A percentile compares a stretch with the other conserved stretches of the same genome.
Conservation (phyloP, 30 jellyfish, hydroid and myxozoan species). For the Aurelia sp. region DNA sequence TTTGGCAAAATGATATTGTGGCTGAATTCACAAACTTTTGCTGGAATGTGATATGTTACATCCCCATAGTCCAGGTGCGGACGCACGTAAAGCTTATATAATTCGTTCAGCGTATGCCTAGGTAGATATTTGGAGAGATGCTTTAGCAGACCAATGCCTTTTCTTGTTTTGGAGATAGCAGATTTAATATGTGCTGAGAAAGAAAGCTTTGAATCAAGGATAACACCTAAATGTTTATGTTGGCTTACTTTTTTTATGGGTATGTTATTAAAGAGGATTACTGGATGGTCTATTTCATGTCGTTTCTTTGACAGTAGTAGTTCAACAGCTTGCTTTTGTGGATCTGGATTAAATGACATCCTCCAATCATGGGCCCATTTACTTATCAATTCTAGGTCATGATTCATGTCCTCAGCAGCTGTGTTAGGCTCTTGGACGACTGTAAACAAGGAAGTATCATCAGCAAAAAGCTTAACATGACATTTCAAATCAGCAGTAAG, state of each 20-base stretch:
- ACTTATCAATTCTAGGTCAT: slow-evolving; percentile 29
- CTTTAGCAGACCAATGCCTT: no score
- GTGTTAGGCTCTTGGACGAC: neutral
- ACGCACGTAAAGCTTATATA: slow-evolving; percentile 19
- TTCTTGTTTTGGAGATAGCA: no score
- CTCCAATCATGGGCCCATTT: slow-evolving; percentile 80
- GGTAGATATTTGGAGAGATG: no score
- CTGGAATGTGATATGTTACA: neutral
- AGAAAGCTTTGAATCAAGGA: slow-evolving; percentile 49
- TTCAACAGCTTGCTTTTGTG: slow-evolving; percentile 79
- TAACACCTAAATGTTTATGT: slow-evolving; percentile 69
- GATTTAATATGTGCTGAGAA: no score
- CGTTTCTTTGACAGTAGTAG: slow-evolving; percentile 52
- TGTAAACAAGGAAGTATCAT: no score
- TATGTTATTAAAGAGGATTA: slow-evolving; percentile 38
- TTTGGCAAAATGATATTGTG: slow-evolving; percentile 6
- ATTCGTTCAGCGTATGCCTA: neutral
- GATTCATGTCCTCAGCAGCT: slow-evolving; percentile 37
- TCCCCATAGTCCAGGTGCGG: slow-evolving; percentile 32
- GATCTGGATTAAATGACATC: slow-evolving; percentile 80
- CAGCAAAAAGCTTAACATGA: no score
- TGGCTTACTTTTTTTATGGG: slow-evolving; percentile 45
- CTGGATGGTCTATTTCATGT: slow-evolving; percentile 52
- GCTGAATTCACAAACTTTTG: slow-evolving; percentile 30
- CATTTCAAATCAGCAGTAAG: no score